A percentile compares a stretch with the other conserved stretches of the same genome.
Evolutionary conservation across 2,888 invertebrate species (phyloP).

Genomic region (Gnatocerus cornutus): DNA sequence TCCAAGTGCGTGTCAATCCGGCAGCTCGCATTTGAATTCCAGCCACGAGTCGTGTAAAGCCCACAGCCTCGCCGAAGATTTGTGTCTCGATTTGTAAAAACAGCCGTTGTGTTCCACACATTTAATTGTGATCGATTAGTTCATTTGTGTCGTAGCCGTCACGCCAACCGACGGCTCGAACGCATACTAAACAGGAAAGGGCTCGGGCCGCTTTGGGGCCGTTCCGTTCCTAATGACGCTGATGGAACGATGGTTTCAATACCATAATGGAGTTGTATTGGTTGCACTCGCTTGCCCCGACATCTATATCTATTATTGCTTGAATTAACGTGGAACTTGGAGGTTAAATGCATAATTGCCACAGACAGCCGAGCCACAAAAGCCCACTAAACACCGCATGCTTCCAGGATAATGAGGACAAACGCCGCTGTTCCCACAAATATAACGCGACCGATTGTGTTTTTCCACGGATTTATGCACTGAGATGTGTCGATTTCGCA

Average conservation of each 20-base stretch:
- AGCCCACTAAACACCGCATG: constrained; percentile 39
- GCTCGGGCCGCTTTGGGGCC: constrained; percentile 30
- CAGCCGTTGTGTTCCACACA: constrained; percentile 48
- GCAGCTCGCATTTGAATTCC: constrained; percentile 50
- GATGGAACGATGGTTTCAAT: constrained; percentile 48
- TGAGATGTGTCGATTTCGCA: not conserved
- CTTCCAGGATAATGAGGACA: constrained; percentile 38
- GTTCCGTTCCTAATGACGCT: constrained; percentile 45
- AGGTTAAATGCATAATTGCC: constrained; percentile 53
- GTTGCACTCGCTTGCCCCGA: constrained; percentile 46
- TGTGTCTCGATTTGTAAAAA: constrained; percentile 52
- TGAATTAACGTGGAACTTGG: constrained; percentile 49
- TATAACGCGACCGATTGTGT: constrained; percentile 16
- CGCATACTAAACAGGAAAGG: constrained; percentile 57
- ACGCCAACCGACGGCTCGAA: constrained; percentile 47
- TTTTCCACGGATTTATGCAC: no score
- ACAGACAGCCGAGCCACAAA: constrained; percentile 48
- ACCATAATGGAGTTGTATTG: constrained; percentile 52
- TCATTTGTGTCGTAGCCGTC: constrained; percentile 53
- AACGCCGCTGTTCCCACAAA: constrained; percentile 28
- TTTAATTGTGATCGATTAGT: constrained; percentile 58
- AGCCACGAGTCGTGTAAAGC: constrained; percentile 53
- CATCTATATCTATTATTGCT: constrained; percentile 53
- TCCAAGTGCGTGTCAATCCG: constrained; percentile 26
- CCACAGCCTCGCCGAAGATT: constrained; percentile 53